Conservation (phyloP, 2,113 vertebrate genomes). For the Stegostoma tigrinum region DNA sequence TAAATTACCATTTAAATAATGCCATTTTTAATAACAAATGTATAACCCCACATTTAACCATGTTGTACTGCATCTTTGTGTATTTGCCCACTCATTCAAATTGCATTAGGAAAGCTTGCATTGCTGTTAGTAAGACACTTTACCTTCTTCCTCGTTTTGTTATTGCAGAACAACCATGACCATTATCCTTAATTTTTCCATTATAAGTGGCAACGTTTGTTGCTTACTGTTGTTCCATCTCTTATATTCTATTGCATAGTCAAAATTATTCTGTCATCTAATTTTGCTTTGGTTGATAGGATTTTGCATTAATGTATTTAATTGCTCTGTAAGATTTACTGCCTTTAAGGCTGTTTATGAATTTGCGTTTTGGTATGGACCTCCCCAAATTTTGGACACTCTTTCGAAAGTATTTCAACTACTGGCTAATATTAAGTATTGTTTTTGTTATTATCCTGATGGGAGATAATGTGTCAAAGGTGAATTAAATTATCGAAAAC, state of each 20-base stretch:
- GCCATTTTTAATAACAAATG: no score
- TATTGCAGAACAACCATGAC: neutral
- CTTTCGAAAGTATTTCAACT: neutral
- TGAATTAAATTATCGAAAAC: neutral
- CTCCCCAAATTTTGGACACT: no score
- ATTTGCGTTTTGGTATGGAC: neutral
- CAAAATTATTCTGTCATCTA: neutral
- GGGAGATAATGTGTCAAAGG: neutral
- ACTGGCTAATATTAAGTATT: neutral
- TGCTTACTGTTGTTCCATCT: neutral
- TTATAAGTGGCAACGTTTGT: neutral
- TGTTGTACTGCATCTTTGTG: no score
- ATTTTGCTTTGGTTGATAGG: neutral
- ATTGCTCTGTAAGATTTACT: neutral
- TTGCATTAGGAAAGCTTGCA: neutral
- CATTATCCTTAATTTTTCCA: neutral
- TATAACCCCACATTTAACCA: no score
- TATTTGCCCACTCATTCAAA: neutral
- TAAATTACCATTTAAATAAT: no score
- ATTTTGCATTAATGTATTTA: neutral
- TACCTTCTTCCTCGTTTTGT: neutral
- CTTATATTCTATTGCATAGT: neutral
- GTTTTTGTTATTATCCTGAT: no score
- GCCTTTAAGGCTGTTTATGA: neutral
- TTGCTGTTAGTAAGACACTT: neutral